A percentile compares a stretch with the other conserved stretches of the same genome.
Conservation (phyloP, 2,888 invertebrate genomes). For the Trichogramma evanescens region DNA sequence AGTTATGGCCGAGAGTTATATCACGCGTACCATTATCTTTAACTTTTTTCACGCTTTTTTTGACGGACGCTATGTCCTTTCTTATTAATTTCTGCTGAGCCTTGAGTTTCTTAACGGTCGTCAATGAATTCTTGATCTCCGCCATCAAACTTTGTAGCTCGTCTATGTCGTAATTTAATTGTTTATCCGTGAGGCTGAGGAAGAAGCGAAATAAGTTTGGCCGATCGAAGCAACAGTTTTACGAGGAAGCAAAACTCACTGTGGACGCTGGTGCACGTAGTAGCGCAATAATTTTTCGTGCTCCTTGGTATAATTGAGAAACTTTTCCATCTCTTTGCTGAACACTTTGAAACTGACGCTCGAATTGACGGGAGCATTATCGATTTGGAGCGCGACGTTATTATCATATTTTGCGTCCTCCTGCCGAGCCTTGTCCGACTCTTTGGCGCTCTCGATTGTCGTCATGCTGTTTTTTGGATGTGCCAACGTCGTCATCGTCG, state of each 20-base stretch:
- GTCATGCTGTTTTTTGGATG: neutral
- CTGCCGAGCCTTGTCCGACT: neutral
- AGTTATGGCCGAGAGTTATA: neutral
- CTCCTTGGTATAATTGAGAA: constrained; percentile 29
- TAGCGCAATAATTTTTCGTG: constrained; percentile 26
- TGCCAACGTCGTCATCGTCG: neutral
- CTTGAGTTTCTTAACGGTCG: constrained; percentile 34
- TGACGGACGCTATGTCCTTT: constrained; percentile 32
- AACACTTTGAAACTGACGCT: constrained; percentile 20
- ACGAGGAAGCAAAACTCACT: constrained; percentile 21
- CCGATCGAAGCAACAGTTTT: neutral
- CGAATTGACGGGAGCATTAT: neutral
- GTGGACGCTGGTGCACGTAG: constrained; percentile 30
- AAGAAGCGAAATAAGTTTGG: neutral
- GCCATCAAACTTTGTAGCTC: constrained; percentile 37
- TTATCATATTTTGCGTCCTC: neutral
- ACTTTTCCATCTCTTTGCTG: constrained; percentile 31
- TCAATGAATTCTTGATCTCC: constrained; percentile 35
- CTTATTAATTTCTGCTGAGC: constrained; percentile 33
- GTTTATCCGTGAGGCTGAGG: constrained; percentile 31
- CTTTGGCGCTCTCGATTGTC: neutral
- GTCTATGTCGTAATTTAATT: constrained; percentile 29
- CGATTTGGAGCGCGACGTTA: too few relatives aligned
- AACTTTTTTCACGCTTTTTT: constrained; percentile 31
- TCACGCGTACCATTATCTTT: constrained; percentile 35